These are phyloP conservation scores for Amphiprion percula DNA, from an alignment of 2,113 vertebrate species.

Conservation along the genomic window DNA sequence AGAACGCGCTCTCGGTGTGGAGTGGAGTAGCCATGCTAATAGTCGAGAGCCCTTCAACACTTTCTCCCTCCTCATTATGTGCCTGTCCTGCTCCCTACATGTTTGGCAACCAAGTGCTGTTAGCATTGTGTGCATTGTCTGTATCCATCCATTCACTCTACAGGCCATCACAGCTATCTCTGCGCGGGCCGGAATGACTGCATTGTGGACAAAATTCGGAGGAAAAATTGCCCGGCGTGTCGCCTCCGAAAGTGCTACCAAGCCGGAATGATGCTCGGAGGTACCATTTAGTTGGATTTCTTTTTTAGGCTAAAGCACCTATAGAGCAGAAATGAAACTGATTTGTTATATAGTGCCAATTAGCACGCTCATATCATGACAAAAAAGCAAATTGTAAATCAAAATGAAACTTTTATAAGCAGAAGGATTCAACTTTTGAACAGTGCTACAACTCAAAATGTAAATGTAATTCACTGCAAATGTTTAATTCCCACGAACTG, in stretches of 20 bases:
- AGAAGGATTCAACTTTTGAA: background rate
- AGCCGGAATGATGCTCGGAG: conserved; percentile 98
- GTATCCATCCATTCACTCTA: conserved; percentile 49
- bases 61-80: conserved; percentile 36
- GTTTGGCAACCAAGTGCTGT: conserved; percentile 32
- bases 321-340: background rate
- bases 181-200: conserved; percentile 99
- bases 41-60: conserved; percentile 37
- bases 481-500: background rate
- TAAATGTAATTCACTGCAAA: background rate
- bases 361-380: background rate
- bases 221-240: conserved; percentile 98
- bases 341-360: background rate
- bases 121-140: conserved; percentile 40
- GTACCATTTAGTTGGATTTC: conserved; percentile 77
- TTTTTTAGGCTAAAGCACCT: background rate
- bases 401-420: too few species aligned
- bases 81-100: background rate
- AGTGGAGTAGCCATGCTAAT: conserved; percentile 41
- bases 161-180: conserved; percentile 97
- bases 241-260: conserved; percentile 97
- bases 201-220: conserved; percentile 98
- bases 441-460: background rate
- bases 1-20: conserved; percentile 13
- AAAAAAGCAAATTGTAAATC: too few species aligned